Base-by-base conservation (phyloP, 2,113 vertebrate species). In the Odobenus rosmarus region DNA sequence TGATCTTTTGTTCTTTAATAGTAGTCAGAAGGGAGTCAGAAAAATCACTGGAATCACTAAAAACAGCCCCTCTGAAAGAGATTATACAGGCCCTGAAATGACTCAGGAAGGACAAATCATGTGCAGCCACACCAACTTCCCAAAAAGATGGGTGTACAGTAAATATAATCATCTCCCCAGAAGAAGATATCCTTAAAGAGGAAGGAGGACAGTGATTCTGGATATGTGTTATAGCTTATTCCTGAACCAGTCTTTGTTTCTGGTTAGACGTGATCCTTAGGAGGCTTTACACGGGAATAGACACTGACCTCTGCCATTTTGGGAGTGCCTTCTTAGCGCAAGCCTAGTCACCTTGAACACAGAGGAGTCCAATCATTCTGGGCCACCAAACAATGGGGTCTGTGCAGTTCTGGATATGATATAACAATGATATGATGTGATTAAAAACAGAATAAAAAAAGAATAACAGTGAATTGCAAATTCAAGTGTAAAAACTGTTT, bases 11-110 rank as follows among this genome's bases (percentile, higher is more conserved):
- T 49, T 49, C 13, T 76, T 76, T 76, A 76, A 49, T 8, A 77
- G 74, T 49, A 49, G 26, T 49, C 4, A 53, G 21, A 13, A 83
- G 2, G 1, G 21, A 90, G 5, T 76, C 61, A 28, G 12, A 71
- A 83, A 90, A 88, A 53, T 62, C n/a, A 59, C 72, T 80, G 69
- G 61, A 82, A 84, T 92, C 76, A 81, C 14, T 36, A 23, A 93
- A 81, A 91, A 53, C 28, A 88, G 21, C 14, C 36, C 21, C 6
- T 84, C 61, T 46, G 53, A 42, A 96, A 88, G 33, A 7, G 14
- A 62, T 76, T 39, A 11, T 74, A n/a, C 26, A 11, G 14, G 24
- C n/a, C 31, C 93, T 14, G 31, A 88, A 51, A 57, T 19, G 88
- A 39, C 21, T 33, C 39, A 82, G 7, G 33, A 39, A 74, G 28